Base-by-base conservation (phyloP, 2,113 vertebrate species). In the Columba livia region DNA sequence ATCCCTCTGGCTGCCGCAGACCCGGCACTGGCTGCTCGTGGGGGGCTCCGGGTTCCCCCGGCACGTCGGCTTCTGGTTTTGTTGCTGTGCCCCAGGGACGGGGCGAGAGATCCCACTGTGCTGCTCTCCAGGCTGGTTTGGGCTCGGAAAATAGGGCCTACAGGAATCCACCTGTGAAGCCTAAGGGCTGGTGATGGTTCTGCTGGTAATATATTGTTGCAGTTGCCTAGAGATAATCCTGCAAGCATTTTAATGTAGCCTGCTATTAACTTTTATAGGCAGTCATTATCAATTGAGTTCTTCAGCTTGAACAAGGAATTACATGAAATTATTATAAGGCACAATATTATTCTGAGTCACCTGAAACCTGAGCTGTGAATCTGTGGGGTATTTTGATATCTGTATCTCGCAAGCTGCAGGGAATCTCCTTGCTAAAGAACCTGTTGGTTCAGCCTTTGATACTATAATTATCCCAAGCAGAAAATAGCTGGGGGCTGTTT, bases 351-450 rank as follows among this genome's bases (percentile, higher is more conserved):
- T 84, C 80, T 54, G 90, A 94, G 61, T 91, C 87, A 91, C 71
- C 79, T 88, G 74, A 85, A 95, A 89, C 81, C 72, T 3, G 64
- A 89, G 66, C 69, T 57, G 69, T 53, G 62, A 89, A 79, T 85
- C 93, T 69, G 73, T 53, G 73, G 90, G 73, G 86, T 87, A 79
- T 96, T 94, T 86, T 96, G 94, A 75, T 91, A 93, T 79, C 72
- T 94, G 81, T 87, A 72, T 88, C 79, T 88, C 57, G 69, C 40
- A 77, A 84, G 72, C 81, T 94, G 79, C 82, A 79, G 40, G 92
- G 87, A 79, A 86, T 90, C 81, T 91, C 64, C 88, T 90, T 83
- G 80, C 84, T 85, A 78, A 82, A 84, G 85, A 96, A 96, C 95
- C 84, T 91, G 94, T 91, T 92, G 44, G 96, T 93, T 95, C 71